Evolutionary conservation across 2,888 invertebrate genomes (phyloP).

Genomic region (Caenorhabditis zanzibari): DNA sequence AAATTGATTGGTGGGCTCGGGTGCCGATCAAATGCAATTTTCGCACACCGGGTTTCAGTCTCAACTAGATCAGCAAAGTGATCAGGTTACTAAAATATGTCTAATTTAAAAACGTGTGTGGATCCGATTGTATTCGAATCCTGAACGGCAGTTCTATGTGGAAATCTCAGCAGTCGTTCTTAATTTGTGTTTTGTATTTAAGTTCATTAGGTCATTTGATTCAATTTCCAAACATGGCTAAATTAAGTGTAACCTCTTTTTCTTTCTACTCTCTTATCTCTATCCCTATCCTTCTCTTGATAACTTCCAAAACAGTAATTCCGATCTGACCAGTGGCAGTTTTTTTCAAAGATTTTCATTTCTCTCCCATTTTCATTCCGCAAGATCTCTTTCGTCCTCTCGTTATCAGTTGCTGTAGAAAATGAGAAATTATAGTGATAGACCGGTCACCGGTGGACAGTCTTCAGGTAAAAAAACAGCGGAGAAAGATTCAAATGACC

Average conservation of each 20-base stretch:
- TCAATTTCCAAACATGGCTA: constrained; percentile 9
- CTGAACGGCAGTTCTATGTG: not conserved
- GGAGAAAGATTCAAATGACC: constrained; percentile 47
- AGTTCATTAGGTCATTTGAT: constrained; percentile 25
- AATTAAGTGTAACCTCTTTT: constrained; percentile 38
- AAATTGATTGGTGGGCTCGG: too few species aligned
- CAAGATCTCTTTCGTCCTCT: constrained; percentile 18
- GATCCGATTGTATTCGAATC: too few species aligned
- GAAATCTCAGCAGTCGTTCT: not conserved
- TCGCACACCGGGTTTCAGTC: too few species aligned
- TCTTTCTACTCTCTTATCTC: too few species aligned
- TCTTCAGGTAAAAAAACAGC: constrained; percentile 25
- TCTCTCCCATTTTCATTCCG: not conserved
- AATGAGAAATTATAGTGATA: constrained; percentile 55
- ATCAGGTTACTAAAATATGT: too few species aligned
- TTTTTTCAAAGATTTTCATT: constrained; percentile 10
- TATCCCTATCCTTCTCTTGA: constrained; percentile 8
- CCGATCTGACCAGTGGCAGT: constrained; percentile 49
- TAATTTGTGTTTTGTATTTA: not conserved
- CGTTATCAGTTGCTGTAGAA: constrained; percentile 40
- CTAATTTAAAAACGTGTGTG: too few species aligned
- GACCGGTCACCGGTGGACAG: constrained; percentile 23
- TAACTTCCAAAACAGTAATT: constrained; percentile 42
- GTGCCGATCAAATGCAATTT: too few species aligned
- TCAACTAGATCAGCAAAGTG: too few species aligned